Evolutionary conservation across 2,797 vertebrate genomes (phyloP).

Genomic region (Emydoidea blandingii): DNA sequence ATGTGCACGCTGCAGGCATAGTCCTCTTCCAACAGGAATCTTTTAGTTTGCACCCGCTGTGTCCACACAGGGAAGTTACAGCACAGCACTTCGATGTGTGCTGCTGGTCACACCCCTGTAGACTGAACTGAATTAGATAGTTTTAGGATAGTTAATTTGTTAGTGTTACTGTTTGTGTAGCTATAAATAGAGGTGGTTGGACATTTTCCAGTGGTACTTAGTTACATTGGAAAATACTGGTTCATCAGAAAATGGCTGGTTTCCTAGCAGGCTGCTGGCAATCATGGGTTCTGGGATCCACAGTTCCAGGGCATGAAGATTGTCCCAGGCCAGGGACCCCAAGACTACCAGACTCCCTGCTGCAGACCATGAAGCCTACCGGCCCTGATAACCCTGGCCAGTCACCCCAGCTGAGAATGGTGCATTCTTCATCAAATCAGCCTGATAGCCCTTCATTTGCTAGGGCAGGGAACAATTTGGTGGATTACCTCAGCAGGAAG

Average conservation of each 20-base stretch:
- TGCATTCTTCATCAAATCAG: neutral
- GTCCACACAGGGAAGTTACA: neutral
- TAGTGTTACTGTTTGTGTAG: neutral
- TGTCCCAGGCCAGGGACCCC: neutral
- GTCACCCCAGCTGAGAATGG: neutral
- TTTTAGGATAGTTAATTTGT: neutral
- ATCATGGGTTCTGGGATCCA: neutral
- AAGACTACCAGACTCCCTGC: neutral
- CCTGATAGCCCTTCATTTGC: neutral
- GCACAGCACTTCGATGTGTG: neutral
- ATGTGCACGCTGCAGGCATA: neutral
- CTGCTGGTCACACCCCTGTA: neutral
- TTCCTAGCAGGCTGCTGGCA: neutral
- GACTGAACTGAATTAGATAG: neutral
- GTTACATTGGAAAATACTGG: neutral
- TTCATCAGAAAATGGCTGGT: neutral
- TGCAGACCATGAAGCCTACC: neutral
- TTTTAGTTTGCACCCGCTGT: neutral
- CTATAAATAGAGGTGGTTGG: neutral
- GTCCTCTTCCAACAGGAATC: neutral
- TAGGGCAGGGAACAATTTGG: neutral
- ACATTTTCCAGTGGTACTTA: neutral
- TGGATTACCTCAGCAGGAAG: neutral
- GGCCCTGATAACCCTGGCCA: neutral
- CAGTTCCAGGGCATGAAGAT: neutral